Base-by-base conservation (phyloP, 1,140 invertebrate genomes). In the Listronotus oregonensis region DNA sequence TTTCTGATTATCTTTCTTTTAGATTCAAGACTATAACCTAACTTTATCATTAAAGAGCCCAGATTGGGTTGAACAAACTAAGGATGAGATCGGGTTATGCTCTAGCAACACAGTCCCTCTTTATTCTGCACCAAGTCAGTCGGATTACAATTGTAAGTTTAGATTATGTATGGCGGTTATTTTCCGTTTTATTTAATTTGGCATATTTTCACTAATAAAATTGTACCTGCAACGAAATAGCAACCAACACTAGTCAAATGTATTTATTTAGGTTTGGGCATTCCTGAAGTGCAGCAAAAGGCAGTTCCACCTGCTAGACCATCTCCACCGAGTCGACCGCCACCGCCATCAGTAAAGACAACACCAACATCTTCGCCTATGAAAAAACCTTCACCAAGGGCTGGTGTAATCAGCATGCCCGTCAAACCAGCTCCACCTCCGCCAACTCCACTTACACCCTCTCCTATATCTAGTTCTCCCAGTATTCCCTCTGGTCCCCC, bases 51-150 rank as follows among this genome's bases (percentile, higher is more conserved):
- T 97, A 1, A 95, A 93, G 79, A 93, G 93, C 0, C 85, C 87
- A 1, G 85, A 94, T 66, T 97, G 95, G 95, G 83, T 90, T 34
- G 83, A 87, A 32, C 83, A 89, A 68, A 88, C 94, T 9, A 85
- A 90, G 71, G 86, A 89, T 51, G 94, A 96, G 81, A 87, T 96
- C 69, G 87, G 85, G 49, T 80, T 95, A 10, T 94, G 91, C 79
- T 87, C 89, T 12, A 90, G 90, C 68, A 94, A 94, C 70, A 94
- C 92, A 4, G 82, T 90, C 47, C 87, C 92, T 6, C 80, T 96
- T 21, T 88, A 84, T 72, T 82, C 82, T 7, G 74, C 69, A 17
- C 61, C 70, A 17, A 70, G 64, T 55, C 72, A 74, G 40, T 69
- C 73, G 0, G 74, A 78, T 40, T 78, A 78, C 56, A 78, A 79